Percentiles rank a stretch among this genome's conserved stretches.
Conservation (phyloP, 1,140 invertebrate genomes). For the Lepeophtheirus salmonis region DNA sequence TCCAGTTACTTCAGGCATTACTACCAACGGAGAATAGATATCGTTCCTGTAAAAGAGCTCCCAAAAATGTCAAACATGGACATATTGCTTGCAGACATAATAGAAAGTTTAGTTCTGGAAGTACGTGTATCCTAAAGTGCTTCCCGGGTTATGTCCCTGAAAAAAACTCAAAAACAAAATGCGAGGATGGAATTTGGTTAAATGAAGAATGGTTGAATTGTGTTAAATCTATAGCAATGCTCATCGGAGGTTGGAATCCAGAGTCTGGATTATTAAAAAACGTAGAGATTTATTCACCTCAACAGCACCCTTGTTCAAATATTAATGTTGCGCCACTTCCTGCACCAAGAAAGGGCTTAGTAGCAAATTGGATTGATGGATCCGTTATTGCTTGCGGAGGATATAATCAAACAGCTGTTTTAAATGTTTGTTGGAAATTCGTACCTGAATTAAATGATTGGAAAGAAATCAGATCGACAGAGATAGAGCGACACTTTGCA, state of each 20-base stretch:
- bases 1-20: too few relatives aligned
- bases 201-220: background rate
- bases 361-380: background rate
- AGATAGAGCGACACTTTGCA: background rate
- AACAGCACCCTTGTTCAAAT: background rate
- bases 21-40: too few relatives aligned
- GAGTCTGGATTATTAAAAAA: background rate
- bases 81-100: too few relatives aligned
- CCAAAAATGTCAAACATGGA: too few relatives aligned
- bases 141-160: background rate
- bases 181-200: background rate
- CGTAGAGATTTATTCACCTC: background rate
- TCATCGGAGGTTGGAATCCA: background rate
- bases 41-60: too few relatives aligned
- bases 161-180: background rate
- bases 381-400: background rate
- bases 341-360: background rate
- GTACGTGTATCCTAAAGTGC: background rate
- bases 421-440: background rate
- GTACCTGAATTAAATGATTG: background rate
- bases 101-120: too few relatives aligned
- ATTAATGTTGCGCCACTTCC: background rate
- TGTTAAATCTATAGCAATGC: background rate
- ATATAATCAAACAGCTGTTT: background rate
- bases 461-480: background rate